Conservation (phyloP, 2,797 vertebrate genomes). For the Neomorphus geoffroyi region DNA sequence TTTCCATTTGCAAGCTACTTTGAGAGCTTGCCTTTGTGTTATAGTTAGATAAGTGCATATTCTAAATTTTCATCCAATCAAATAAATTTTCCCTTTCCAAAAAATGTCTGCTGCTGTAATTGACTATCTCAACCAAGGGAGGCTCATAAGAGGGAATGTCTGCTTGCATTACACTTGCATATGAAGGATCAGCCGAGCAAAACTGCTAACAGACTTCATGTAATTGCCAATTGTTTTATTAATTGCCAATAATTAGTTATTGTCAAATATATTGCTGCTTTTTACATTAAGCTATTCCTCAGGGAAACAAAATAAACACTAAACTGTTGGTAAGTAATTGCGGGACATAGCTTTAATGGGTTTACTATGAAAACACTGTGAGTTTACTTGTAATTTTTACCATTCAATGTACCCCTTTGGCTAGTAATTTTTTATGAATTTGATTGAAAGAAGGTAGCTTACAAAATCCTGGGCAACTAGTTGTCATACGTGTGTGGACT, state of each 20-base stretch:
- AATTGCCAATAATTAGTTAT: not conserved
- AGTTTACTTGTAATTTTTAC: not conserved
- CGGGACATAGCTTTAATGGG: not conserved
- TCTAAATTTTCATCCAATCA: not conserved
- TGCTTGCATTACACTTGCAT: not conserved
- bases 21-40: not conserved
- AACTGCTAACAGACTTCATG: not conserved
- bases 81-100: not conserved
- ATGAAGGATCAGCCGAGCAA: not conserved
- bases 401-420: not conserved
- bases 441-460: not conserved
- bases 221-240: constrained; percentile 13
- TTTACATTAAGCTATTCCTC: not conserved
- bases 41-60: not conserved
- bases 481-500: not conserved
- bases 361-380: not conserved
- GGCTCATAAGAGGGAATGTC: not conserved
- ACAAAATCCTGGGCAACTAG: not conserved
- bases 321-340: not conserved
- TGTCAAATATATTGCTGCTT: not conserved
- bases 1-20: not conserved
- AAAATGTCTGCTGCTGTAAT: not conserved
- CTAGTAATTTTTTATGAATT: not conserved
- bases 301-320: not conserved
- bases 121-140: not conserved